phyloP scores from a whole-genome alignment of 2,797 vertebrate species.

The Erethizon dorsatum region DNA sequence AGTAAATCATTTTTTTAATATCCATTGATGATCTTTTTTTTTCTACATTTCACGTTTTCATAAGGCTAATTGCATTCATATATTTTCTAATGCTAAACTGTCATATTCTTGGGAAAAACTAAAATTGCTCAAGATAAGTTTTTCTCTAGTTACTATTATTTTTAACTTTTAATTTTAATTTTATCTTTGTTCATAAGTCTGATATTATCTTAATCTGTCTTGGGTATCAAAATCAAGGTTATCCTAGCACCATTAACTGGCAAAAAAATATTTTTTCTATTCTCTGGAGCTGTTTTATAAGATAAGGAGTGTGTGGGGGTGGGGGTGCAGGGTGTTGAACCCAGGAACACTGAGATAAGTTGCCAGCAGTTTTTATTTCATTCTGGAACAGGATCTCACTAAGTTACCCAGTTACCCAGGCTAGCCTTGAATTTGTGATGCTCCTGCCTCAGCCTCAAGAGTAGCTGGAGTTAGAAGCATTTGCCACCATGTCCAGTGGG shows the following conservation, averaged over 20 bases:
- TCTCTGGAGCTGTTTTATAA: constrained; percentile 18
- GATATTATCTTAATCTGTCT: background rate
- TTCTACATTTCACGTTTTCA: constrained; percentile 14
- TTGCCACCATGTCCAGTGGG: background rate
- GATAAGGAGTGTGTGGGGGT: background rate
- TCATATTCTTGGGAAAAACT: background rate
- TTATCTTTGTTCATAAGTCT: constrained; percentile 23
- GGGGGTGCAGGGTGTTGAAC: background rate
- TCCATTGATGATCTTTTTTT: background rate
- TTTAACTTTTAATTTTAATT: constrained; percentile 23
- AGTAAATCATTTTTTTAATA: background rate
- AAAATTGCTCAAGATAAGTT: background rate
- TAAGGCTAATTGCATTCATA: background rate
- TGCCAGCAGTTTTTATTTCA: background rate
- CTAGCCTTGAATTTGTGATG: background rate
- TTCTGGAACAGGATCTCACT: background rate
- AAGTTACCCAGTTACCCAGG: background rate
- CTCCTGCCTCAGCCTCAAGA: background rate
- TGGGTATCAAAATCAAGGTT: background rate
- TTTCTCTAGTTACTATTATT: constrained; percentile 22
- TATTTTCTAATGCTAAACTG: constrained; percentile 13
- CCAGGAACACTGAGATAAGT: background rate
- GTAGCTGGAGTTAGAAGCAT: background rate
- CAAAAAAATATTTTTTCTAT: constrained; percentile 11
- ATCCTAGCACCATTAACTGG: constrained; percentile 6